Base-by-base conservation (phyloP, 2,113 vertebrate genomes). In the Microcebus tavaratra region DNA sequence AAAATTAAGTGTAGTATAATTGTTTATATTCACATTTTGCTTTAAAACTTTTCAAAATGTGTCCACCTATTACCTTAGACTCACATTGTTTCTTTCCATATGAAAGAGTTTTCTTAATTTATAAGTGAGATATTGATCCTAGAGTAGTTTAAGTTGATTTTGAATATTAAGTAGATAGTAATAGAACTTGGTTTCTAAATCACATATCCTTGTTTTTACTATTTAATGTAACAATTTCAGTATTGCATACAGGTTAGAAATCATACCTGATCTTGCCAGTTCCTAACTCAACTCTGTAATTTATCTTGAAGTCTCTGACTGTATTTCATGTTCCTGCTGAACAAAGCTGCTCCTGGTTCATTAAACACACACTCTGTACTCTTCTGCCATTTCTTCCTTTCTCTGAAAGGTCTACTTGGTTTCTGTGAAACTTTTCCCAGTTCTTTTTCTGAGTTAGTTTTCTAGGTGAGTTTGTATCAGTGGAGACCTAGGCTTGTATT, bases 261-360 rank as follows among this genome's bases (percentile, higher is more conserved):
- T 82, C 21, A 39, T 90, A 82, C 81, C 31, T 92, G 63, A 90
- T 48, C 73, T 93, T 91, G 78, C 79, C 29, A 82, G 80, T 96
- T 94, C 36, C 39, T 17, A 53, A 12, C 15, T 15, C 73, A 29
- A 89, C 67, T 65, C 20, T 95, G 39, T 83, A 61, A 84, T 61
- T 91, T 67, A 80, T 93, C 29, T 91, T 31, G 20, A 61, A 73
- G 20, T 79, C 45, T 92, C 70, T 90, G 45, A 63, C 84, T 86
- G 0, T 89, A 45, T 85, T 89, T 92, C 34, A 83, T 57, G 34
- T 89, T 92, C 15, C 39, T 96, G 68, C 67, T 88, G 63, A 94
- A 53, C 36, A 45, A 53, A 86, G 18, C 20, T 50, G 20, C 48
- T 80, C 29, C 25, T 93, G 48, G 55, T 88, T 63, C 27, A 20